A percentile compares a stretch with the other conserved stretches of the same genome.
Evolutionary conservation across 2,113 vertebrate species (phyloP).

Genomic region (Percopsis transmontana): DNA sequence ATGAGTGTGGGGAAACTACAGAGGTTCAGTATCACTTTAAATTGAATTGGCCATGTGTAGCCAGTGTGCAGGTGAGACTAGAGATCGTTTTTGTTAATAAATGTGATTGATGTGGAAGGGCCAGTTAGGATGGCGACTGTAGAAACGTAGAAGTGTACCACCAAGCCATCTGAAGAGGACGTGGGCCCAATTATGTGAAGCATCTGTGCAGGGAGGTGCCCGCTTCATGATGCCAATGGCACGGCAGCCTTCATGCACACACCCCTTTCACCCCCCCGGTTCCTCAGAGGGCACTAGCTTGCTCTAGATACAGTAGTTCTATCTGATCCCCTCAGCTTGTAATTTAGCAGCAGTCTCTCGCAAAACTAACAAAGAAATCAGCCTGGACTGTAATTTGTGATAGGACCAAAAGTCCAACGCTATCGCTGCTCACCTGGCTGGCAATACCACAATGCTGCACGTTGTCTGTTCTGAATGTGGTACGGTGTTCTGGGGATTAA

Average conservation of each 20-base stretch:
- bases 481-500: neutral
- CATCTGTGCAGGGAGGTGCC: neutral
- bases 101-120: too few relatives aligned
- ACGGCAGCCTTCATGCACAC: slow-evolving; percentile 47
- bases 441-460: too few relatives aligned
- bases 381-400: slow-evolving; percentile 43
- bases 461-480: slow-evolving; percentile 36
- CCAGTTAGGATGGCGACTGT: neutral
- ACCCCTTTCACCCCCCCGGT: slow-evolving; percentile 49
- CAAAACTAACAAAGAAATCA: slow-evolving; percentile 23
- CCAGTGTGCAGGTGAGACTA: too few relatives aligned
- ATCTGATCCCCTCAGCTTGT: slow-evolving; percentile 42
- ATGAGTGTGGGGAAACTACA: too few relatives aligned
- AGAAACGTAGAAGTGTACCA: neutral
- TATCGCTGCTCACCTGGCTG: slow-evolving; percentile 38
- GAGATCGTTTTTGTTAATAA: too few relatives aligned
- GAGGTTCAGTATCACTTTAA: too few relatives aligned
- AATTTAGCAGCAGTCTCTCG: slow-evolving; percentile 28
- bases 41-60: too few relatives aligned
- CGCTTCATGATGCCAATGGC: neutral
- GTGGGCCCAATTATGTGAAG: slow-evolving; percentile 8
- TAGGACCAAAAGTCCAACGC: slow-evolving; percentile 47
- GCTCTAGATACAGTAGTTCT: slow-evolving; percentile 26
- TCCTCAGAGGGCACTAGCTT: slow-evolving; percentile 30
- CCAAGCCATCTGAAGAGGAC: neutral